Conservation (phyloP, 2,888 invertebrate species). For the Patella depressa region DNA sequence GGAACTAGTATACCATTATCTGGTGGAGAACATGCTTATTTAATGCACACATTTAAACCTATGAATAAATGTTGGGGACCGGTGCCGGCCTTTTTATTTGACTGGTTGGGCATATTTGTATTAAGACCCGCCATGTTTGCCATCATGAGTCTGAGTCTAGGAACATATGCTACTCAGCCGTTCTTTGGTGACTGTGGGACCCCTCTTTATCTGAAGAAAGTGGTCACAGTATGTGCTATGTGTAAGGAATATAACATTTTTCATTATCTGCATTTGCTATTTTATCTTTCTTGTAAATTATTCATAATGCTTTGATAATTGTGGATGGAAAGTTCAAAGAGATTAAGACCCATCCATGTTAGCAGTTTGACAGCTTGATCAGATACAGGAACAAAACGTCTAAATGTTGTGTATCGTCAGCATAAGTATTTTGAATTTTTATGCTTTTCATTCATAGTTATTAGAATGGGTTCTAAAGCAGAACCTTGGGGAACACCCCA, state of each 20-base stretch:
- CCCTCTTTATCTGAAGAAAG: constrained; percentile 43
- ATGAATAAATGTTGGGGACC: constrained; percentile 68
- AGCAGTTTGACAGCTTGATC: too few relatives aligned
- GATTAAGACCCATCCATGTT: too few relatives aligned
- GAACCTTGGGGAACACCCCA: too few relatives aligned
- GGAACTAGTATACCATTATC: constrained; percentile 85
- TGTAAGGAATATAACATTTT: constrained; percentile 41
- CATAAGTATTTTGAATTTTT: too few relatives aligned
- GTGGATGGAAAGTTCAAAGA: too few relatives aligned
- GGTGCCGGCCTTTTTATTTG: constrained; percentile 74
- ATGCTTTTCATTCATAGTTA: too few relatives aligned
- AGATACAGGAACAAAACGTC: too few relatives aligned
- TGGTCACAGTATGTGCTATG: constrained; percentile 49
- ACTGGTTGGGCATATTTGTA: constrained; percentile 73
- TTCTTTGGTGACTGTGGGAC: constrained; percentile 57
- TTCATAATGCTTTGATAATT: too few relatives aligned
- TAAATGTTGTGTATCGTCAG: too few relatives aligned
- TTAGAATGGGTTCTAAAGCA: too few relatives aligned
- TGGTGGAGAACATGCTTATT: constrained; percentile 85
- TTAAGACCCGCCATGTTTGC: constrained; percentile 69
- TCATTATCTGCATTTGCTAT: background rate
- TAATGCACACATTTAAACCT: constrained; percentile 49
- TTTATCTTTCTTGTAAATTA: too few relatives aligned
- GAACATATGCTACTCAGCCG: constrained; percentile 57
- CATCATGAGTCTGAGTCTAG: constrained; percentile 72